A percentile compares a stretch with the other conserved stretches of the same genome.
phyloP scores from a whole-genome alignment of 2,113 vertebrate genomes.

The Saccopteryx leptura region DNA sequence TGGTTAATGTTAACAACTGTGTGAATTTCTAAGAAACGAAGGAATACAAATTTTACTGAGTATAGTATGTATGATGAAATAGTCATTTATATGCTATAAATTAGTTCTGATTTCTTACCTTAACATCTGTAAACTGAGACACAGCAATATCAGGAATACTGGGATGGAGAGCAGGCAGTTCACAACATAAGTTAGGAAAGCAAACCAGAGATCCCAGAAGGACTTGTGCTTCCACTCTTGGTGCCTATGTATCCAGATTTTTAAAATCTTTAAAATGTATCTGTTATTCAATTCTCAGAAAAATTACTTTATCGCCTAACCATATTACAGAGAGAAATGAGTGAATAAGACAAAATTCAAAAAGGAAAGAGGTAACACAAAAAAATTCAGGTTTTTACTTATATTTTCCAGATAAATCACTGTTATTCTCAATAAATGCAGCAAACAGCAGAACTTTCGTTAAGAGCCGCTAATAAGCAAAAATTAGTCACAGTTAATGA shows the following conservation, averaged over 20 bases:
- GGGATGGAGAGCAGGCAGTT: conserved; percentile 96
- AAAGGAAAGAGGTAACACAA: background rate
- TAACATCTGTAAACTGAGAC: conserved; percentile 97
- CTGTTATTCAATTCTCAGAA: background rate
- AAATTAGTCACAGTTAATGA: conserved; percentile 31
- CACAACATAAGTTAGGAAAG: conserved; percentile 97
- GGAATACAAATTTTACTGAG: background rate
- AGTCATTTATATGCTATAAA: conserved; percentile 31
- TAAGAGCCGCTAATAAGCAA: conserved; percentile 6
- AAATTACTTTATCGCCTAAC: conserved; percentile 39
- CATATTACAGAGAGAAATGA: conserved; percentile 1
- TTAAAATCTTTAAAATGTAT: conserved; percentile 26
- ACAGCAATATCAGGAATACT: conserved; percentile 94
- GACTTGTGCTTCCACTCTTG: conserved; percentile 98
- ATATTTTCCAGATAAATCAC: conserved; percentile 41
- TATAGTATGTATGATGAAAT: conserved; percentile 7
- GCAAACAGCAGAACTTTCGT: conserved; percentile 20
- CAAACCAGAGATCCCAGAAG: conserved; percentile 98
- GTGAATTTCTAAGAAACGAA: conserved; percentile 46
- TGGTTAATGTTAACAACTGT: background rate
- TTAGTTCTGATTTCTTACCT: conserved; percentile 85
- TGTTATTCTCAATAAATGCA: conserved; percentile 42
- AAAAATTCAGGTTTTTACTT: conserved; percentile 45
- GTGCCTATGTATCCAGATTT: conserved; percentile 90
- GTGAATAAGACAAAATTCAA: background rate